phyloP scores from a whole-genome alignment of 2,888 invertebrate species.

The Oxycera nigricornis region DNA sequence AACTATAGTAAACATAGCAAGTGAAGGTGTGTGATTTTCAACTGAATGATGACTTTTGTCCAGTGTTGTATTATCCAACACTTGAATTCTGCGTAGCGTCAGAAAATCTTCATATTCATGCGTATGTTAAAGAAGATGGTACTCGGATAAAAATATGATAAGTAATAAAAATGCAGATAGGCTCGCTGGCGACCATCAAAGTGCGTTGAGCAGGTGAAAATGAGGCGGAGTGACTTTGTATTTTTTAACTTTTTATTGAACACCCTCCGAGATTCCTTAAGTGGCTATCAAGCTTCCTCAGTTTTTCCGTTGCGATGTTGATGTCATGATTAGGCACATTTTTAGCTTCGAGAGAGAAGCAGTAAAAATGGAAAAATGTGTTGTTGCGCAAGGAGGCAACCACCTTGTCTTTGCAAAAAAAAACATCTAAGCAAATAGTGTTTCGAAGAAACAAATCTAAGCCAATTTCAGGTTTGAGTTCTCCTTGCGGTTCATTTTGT shows the following conservation, averaged over 20 bases:
- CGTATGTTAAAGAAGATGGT: too few relatives aligned
- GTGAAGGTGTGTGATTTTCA: too few relatives aligned
- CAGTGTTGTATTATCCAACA: too few relatives aligned
- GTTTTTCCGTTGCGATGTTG: neutral
- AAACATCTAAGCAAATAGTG: neutral
- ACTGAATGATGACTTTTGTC: too few relatives aligned
- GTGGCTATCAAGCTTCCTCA: conserved; percentile 19
- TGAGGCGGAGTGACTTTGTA: conserved; percentile 20
- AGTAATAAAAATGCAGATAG: conserved; percentile 21
- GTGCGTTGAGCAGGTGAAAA: conserved; percentile 15
- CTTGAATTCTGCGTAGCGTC: too few relatives aligned
- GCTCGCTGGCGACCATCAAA: neutral
- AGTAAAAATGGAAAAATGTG: neutral
- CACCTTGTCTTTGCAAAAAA: neutral
- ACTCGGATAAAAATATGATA: neutral
- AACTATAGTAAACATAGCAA: too few relatives aligned
- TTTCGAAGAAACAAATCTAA: neutral
- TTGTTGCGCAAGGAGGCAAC: neutral
- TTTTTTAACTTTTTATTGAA: conserved; percentile 25
- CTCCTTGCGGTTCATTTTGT: neutral
- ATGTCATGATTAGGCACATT: conserved; percentile 13
- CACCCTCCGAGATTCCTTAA: neutral
- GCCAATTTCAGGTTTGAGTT: neutral
- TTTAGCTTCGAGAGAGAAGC: neutral
- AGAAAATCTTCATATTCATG: too few relatives aligned